Evolutionary conservation across 2,113 vertebrate species (phyloP), one percentile per base, ranked within the genome.

Genomic region (Sigmodon hispidus): DNA sequence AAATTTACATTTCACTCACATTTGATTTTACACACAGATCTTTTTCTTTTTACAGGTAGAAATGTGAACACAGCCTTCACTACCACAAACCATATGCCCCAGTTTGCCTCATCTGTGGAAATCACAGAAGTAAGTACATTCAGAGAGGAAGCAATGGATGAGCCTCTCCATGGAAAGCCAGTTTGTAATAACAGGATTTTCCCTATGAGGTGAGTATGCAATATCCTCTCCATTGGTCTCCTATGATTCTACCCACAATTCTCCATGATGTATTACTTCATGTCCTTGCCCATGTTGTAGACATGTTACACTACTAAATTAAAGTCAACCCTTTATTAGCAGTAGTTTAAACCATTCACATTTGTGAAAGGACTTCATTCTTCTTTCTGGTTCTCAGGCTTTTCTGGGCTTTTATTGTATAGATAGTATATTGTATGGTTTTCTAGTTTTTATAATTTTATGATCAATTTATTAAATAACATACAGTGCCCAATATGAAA

Each of bases 271-370:
- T 9, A 7, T 22, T 67, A 19, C 10, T 5, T 55, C 34, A n/a
- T 57, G 77, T 55, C 31, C 31, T 52, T 80, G 77, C 6, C 50
- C 19, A 52, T n/a, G 50, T 5, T 79, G 31, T 79, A 34, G 34
- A 34, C 29, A 50, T 15, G 34, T 2, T 45, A 7, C 3, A 26
- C 45, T 7, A 2, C 77, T 80, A 21, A 80, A 8, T 22, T 48
- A 48, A 13, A 7, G 7, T 22, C 43, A 40, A 6, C 1, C 16
- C 26, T 48, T 10, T 3, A 0, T 21, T 29, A 50, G 29, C 16
- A 3, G 3, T 34, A 50, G 34, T 36, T 77, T 34, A 52, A 50
- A 52, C 45, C 1, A 5, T 17, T 3, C 29, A 26, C 2, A 40
- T 43, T 36, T 83, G 55, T 48, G 26, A 34, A 55, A 19, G 3